Conservation (phyloP, 2,113 vertebrate genomes). For the Psammodynastes pulverulentus region DNA sequence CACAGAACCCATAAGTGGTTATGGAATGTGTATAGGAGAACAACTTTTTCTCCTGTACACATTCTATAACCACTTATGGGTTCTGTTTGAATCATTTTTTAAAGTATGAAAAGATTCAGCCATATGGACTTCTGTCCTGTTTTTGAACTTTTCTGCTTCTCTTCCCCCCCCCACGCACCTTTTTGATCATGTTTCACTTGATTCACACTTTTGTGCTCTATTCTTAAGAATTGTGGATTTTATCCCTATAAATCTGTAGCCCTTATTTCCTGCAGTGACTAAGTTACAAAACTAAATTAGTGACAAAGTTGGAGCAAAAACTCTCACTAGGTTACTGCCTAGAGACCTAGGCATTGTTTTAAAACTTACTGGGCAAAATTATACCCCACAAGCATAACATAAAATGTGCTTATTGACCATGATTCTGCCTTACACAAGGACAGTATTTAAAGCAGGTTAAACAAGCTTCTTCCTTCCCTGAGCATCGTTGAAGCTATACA, state of each 20-base stretch:
- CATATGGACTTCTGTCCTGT: neutral
- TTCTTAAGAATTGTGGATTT: neutral
- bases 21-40: no score
- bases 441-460: constrained; percentile 43
- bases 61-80: neutral
- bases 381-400: neutral
- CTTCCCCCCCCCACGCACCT: neutral
- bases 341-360: neutral
- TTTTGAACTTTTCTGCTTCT: neutral
- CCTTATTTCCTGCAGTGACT: neutral
- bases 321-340: neutral
- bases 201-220: neutral
- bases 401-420: constrained; percentile 9
- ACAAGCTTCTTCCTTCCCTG: constrained; percentile 39
- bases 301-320: neutral
- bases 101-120: neutral
- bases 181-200: neutral
- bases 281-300: neutral
- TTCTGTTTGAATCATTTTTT: neutral
- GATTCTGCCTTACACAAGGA: constrained; percentile 5
- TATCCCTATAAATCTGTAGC: neutral
- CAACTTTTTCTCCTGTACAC: neutral
- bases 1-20: no score
- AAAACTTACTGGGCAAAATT: neutral
- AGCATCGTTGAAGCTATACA: constrained; percentile 37